Evolutionary conservation across 2,797 vertebrate genomes (phyloP).

Genomic region (Cirrhinus mrigala): DNA sequence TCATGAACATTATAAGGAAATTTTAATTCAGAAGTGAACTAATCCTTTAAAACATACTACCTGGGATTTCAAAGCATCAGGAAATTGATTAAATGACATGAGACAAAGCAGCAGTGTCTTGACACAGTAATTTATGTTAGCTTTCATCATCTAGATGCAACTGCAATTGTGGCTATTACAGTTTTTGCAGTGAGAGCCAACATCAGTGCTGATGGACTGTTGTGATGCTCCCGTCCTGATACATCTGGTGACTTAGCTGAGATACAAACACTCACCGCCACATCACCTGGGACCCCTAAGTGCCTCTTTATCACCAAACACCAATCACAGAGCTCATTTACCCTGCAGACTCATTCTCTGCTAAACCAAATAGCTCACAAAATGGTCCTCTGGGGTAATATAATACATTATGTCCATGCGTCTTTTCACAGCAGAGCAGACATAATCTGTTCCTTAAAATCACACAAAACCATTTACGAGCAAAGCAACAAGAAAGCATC

Average conservation of each 20-base stretch:
- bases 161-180: not conserved
- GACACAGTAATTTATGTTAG: not conserved
- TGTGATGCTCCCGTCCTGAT: not conserved
- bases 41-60: not conserved
- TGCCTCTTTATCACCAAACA: slow-evolving; percentile 12
- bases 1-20: no score
- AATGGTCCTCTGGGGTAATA: slow-evolving; percentile 13
- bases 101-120: not conserved
- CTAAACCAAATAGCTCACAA: slow-evolving; percentile 14
- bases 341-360: slow-evolving; percentile 9
- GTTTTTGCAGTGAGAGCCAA: not conserved
- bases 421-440: slow-evolving; percentile 1
- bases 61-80: not conserved
- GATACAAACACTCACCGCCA: not conserved
- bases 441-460: not conserved
- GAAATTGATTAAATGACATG: not conserved
- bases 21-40: no score
- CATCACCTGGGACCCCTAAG: slow-evolving; percentile 2
- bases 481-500: not conserved
- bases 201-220: slow-evolving; percentile 1
- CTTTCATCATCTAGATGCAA: slow-evolving; percentile 7
- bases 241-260: not conserved
- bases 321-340: not conserved
- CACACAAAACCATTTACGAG: not conserved
- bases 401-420: not conserved